A percentile compares a stretch with the other conserved stretches of the same genome.
phyloP scores from a whole-genome alignment of 2,888 invertebrate genomes.

The Scaptomyza tumidula region DNA sequence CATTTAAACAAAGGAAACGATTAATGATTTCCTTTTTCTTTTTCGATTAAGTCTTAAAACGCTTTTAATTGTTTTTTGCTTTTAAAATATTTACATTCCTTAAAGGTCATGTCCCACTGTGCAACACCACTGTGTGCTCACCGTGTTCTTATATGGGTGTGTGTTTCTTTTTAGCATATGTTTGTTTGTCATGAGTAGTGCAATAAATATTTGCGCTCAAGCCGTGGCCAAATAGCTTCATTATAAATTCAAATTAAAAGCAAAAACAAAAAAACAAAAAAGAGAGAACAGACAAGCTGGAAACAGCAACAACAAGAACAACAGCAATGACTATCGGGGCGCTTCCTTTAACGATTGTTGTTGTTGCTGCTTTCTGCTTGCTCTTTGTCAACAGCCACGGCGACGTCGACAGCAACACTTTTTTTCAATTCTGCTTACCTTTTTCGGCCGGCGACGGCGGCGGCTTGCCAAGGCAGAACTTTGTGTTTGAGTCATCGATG shows the following conservation, averaged over 20 bases:
- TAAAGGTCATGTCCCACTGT: conserved; percentile 54
- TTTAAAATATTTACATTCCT: not conserved
- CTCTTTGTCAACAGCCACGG: conserved; percentile 18
- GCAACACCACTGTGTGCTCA: conserved; percentile 36
- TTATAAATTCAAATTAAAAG: conserved; percentile 68
- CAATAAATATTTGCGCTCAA: conserved; percentile 75
- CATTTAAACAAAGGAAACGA: not conserved
- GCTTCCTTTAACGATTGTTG: conserved; percentile 39
- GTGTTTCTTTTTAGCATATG: conserved; percentile 13
- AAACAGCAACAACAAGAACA: conserved; percentile 32
- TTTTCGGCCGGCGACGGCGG: conserved; percentile 75
- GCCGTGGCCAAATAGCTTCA: conserved; percentile 73
- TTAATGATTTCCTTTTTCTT: not conserved
- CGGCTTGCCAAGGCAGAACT: conserved; percentile 77
- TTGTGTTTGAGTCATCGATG: conserved; percentile 80
- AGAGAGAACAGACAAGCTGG: conserved; percentile 29
- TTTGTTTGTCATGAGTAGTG: conserved; percentile 66
- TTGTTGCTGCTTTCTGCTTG: conserved; percentile 12
- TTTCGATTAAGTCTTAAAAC: not conserved
- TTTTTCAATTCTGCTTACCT: conserved; percentile 65
- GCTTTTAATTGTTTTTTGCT: no score
- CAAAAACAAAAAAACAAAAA: conserved; percentile 23
- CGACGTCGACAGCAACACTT: conserved; percentile 20
- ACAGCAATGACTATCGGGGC: conserved; percentile 44
- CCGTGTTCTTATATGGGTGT: conserved; percentile 51